A percentile compares a stretch with the other conserved stretches of the same genome.
Conservation (phyloP, 2,888 invertebrate species). For the Pachliopta kotzebuea region DNA sequence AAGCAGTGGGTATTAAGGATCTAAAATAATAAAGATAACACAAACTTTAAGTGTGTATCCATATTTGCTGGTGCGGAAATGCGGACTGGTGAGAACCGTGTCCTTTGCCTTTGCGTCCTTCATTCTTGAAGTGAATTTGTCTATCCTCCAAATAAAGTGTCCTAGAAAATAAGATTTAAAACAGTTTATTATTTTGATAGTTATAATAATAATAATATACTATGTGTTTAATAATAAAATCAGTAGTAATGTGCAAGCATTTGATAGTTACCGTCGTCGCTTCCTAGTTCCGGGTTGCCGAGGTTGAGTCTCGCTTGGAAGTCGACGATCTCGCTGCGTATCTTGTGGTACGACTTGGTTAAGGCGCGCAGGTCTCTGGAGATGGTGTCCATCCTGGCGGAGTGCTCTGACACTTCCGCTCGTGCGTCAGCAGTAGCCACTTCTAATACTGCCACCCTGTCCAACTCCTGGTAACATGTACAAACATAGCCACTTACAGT, state of each 20-base stretch:
- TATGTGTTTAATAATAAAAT: no score
- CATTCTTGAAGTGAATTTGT: slow-evolving; percentile 83
- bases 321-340: slow-evolving; percentile 65
- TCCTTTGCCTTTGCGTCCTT: slow-evolving; percentile 84
- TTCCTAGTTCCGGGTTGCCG: slow-evolving; percentile 54
- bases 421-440: slow-evolving; percentile 76
- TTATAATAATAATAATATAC: no score
- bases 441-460: slow-evolving; percentile 70
- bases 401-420: slow-evolving; percentile 59
- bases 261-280: slow-evolving; percentile 55
- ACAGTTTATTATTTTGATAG: no score
- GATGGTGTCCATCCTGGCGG: slow-evolving; percentile 53
- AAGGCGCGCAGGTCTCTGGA: slow-evolving; percentile 63
- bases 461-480: slow-evolving; percentile 48
- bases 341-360: slow-evolving; percentile 68
- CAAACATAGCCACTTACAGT: no score
- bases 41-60: slow-evolving; percentile 86
- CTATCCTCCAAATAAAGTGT: slow-evolving; percentile 86
- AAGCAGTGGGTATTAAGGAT: no score
- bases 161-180: slow-evolving; percentile 66
- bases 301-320: slow-evolving; percentile 63
- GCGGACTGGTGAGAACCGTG: slow-evolving; percentile 82
- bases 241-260: no score
- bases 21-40: no score
- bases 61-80: slow-evolving; percentile 85